Evolutionary conservation across 2,888 invertebrate genomes (phyloP), one percentile per base, ranked within the genome.

Genomic region (Synanthedon vespiformis): DNA sequence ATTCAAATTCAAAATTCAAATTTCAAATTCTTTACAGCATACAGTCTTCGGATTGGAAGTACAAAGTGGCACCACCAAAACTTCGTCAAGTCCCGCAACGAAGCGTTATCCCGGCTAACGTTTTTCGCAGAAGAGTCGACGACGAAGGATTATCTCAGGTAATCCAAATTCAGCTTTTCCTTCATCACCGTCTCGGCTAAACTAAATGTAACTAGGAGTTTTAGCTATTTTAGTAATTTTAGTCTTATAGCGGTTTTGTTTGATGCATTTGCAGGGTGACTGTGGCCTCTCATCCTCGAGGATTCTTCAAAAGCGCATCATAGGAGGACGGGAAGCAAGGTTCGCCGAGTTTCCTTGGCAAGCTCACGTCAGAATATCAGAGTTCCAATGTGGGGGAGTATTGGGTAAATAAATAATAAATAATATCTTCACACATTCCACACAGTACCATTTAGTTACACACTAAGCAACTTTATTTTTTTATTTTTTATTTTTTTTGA

Each of bases 331-430:
- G 3, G 93, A 93, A 60, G 95, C 95, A 0, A 85, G 89, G 59
- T 94, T 90, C 50, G 92, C 91, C 0, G 94, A 94, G 80, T 93
- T 94, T 67, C 95, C 95, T 0, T 95, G 95, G 95, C 95, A 95
- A 71, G 94, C 94, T 0, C 95, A 95, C 63, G 93, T 95, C 56
- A 90, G 95, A 67, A 94, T 95, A 61, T 91, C 92, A 0, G 92
- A 93, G 61, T 95, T 92, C 67, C 95, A 95, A 66, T 95, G 95
- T 64, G 95, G 95, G 2, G 95, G 95, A 0, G 94, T 94, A 0
- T 75, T 95, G 55, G 90, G 90, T 90, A 67, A 8, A 10, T 22
- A 18, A 34, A 6, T n/a, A n/a, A n/a, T n/a, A n/a, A n/a, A n/a
- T n/a, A n/a, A n/a, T n/a, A n/a, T n/a, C n/a, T n/a, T n/a, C n/a